A percentile compares a stretch with the other conserved stretches of the same genome.
phyloP scores from a whole-genome alignment of 2,797 vertebrate species.

The Clarias pachynema region DNA sequence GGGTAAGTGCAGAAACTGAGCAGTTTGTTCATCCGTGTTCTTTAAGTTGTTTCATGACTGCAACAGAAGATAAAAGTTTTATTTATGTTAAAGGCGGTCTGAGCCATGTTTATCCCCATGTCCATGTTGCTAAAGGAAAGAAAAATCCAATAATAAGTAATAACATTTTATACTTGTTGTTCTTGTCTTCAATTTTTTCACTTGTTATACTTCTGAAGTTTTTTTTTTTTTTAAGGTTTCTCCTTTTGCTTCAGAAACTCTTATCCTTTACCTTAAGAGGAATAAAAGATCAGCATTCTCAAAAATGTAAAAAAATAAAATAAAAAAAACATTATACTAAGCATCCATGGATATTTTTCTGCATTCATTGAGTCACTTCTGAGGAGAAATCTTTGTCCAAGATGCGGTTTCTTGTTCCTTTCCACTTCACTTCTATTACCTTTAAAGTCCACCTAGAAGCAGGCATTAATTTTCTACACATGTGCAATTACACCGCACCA shows the following conservation, averaged over 20 bases:
- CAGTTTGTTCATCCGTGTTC: constrained; percentile 76
- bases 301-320: no score
- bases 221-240: not conserved
- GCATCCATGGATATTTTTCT: not conserved
- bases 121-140: not conserved
- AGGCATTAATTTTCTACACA: not conserved
- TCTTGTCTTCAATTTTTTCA: not conserved
- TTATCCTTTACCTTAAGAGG: not conserved
- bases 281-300: not conserved
- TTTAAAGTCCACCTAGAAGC: not conserved
- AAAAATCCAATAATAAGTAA: not conserved
- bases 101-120: constrained; percentile 22
- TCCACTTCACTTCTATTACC: not conserved
- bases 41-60: constrained; percentile 63
- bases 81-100: constrained; percentile 40
- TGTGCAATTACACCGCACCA: not conserved
- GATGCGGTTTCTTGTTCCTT: not conserved
- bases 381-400: not conserved
- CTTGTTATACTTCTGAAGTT: not conserved
- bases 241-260: not conserved
- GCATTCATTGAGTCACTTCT: not conserved
- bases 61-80: constrained; percentile 69
- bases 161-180: not conserved
- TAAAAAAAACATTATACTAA: no score
- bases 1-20: constrained; percentile 45